Evolutionary conservation across 2,888 invertebrate species (phyloP).

Genomic region (Phyllotreta striolata): DNA sequence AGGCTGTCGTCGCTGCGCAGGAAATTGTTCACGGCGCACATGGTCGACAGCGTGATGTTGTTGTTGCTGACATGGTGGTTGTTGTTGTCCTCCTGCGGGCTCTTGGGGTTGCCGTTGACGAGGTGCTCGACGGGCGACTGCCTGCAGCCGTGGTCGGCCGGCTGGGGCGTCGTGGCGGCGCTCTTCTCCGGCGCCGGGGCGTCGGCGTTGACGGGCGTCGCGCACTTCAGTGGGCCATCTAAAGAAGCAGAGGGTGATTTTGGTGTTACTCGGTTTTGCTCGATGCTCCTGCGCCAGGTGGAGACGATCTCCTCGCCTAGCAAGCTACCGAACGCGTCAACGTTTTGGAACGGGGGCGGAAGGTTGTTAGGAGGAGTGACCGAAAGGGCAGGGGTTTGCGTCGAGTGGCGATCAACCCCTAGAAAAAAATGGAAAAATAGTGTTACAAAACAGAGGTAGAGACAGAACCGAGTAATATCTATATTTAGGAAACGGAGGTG

Average conservation of each 20-base stretch:
- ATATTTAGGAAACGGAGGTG: background rate
- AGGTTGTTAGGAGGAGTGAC: constrained; percentile 61
- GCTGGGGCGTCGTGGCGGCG: constrained; percentile 64
- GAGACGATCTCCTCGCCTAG: constrained; percentile 86
- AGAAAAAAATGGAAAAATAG: constrained; percentile 30
- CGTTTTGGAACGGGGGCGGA: constrained; percentile 70
- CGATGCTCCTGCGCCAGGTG: constrained; percentile 77
- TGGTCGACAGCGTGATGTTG: constrained; percentile 63
- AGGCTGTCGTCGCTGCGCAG: constrained; percentile 63
- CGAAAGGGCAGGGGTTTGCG: constrained; percentile 46
- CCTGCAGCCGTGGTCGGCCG: constrained; percentile 55
- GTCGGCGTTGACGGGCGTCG: constrained; percentile 61
- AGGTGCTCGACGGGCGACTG: constrained; percentile 51
- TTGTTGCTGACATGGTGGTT: constrained; percentile 65
- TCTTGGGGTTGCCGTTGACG: constrained; percentile 64
- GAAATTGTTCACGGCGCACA: constrained; percentile 61
- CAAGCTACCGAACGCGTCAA: constrained; percentile 76
- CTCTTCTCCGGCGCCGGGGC: constrained; percentile 57
- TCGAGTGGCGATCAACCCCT: constrained; percentile 37
- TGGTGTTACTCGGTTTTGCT: constrained; percentile 59
- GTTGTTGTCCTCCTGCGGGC: constrained; percentile 60
- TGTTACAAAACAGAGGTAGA: constrained; percentile 18
- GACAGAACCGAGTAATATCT: background rate
- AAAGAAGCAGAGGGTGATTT: constrained; percentile 50
- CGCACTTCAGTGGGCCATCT: constrained; percentile 58